Evolutionary conservation across 1,140 invertebrate species (phyloP).

Genomic region (Meloidogyne floridensis): DNA sequence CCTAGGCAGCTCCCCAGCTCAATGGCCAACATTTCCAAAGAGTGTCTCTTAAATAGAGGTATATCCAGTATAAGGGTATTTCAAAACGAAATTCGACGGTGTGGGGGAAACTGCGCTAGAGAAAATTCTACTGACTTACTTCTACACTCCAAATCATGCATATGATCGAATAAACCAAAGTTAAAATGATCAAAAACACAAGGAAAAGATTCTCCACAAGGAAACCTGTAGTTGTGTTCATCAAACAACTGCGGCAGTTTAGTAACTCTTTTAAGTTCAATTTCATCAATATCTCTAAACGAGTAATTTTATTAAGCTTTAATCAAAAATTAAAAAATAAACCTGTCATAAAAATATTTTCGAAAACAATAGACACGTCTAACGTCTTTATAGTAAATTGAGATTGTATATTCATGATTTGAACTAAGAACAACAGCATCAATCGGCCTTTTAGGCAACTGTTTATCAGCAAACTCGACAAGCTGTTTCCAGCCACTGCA

Average conservation of each 20-base stretch:
- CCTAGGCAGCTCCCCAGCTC: no score
- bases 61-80: no score
- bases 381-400: conserved; percentile 17
- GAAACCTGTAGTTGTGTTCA: conserved; percentile 5
- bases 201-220: conserved; percentile 12
- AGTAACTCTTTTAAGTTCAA: not conserved
- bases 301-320: not conserved
- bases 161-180: not conserved
- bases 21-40: no score
- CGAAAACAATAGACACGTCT: conserved; percentile 17
- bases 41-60: no score
- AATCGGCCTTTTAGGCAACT: conserved; percentile 14
- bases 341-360: conserved; percentile 35
- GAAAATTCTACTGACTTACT: not conserved
- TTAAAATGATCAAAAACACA: not conserved
- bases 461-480: conserved; percentile 31
- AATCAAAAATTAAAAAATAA: not conserved
- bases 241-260: not conserved
- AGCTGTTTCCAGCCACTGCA: conserved; percentile 33
- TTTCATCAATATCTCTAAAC: conserved; percentile 24
- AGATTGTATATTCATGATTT: conserved; percentile 31
- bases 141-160: conserved; percentile 11
- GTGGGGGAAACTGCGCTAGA: no score
- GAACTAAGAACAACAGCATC: conserved; percentile 29
- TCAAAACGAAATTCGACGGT: no score